Evolutionary conservation across 2,113 vertebrate species (phyloP), one percentile per base, ranked within the genome.

Genomic region (Atrichornis clamosus): DNA sequence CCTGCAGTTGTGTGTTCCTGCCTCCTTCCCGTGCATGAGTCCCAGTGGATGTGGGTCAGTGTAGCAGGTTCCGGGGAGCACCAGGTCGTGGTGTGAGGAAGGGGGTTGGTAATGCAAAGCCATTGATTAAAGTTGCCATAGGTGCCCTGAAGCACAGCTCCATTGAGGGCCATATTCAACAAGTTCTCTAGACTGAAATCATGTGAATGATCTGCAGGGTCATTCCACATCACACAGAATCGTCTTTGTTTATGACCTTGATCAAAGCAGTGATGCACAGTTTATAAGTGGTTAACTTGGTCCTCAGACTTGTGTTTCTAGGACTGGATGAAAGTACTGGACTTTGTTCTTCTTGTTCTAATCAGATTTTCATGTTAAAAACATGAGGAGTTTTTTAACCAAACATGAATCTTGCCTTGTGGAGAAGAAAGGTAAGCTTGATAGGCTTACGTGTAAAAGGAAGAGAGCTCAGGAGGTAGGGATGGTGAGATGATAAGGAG

Each of bases 321-420:
- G 41, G 33, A 15, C 18, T 33, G 55, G 63, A 50, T 37, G 37
- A 47, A 76, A 50, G 8, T 32, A 24, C 28, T 49, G 11, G 22
- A 33, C 8, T 75, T 63, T 9, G 3, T 67, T 87, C 8, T 79
- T 89, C 18, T 7, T 64, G 9, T 91, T 89, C 22, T 59, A 46
- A 33, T 77, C 2, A 23, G 26, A 58, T 68, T 84, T 89, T 80
- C 11, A 5, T 58, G 47, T 83, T 88, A 39, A 62, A 64, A 92
- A 35, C 5, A 11, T 17, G n/a, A n/a, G 13, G 18, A 0, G 0
- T 24, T 59, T 46, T 73, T 80, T 63, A 24, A n/a, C 17, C 23
- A 50, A 19, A 59, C 6, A 6, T 50, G 35, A 64, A 21, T 68
- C 14, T 35, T 76, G 32, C n/a, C 42, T 42, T 28, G 9, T 47